Conservation (phyloP, 2,797 vertebrate genomes). For the Botia almorhae region DNA sequence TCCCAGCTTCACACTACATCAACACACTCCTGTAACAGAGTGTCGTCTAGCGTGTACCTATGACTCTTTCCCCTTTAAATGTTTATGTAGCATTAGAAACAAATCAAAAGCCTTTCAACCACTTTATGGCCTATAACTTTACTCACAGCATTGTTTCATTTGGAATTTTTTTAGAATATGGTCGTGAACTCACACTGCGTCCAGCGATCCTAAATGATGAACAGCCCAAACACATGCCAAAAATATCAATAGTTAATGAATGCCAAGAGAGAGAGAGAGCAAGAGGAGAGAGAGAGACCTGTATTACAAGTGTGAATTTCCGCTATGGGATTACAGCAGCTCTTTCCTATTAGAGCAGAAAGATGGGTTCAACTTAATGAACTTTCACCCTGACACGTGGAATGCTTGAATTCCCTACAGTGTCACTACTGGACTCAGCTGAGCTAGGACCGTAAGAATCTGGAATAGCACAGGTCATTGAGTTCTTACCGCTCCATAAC, state of each 20-base stretch:
- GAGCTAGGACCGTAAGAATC: not conserved
- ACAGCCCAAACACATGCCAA: slow-evolving; percentile 53
- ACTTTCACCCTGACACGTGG: slow-evolving; percentile 47
- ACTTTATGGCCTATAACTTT: not conserved
- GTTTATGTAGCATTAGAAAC: slow-evolving; percentile 24
- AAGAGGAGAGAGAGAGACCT: slow-evolving; percentile 12
- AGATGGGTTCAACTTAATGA: slow-evolving; percentile 43
- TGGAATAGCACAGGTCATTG: not conserved
- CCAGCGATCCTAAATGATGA: slow-evolving; percentile 50
- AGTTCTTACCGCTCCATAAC: not conserved
- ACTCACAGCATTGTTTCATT: slow-evolving; percentile 26
- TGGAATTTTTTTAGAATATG: slow-evolving; percentile 49
- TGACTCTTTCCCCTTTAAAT: not conserved
- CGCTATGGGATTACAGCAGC: slow-evolving; percentile 45
- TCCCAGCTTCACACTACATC: not conserved
- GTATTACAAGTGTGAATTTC: slow-evolving; percentile 19
- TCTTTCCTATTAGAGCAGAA: slow-evolving; percentile 47
- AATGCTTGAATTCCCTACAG: slow-evolving; percentile 44
- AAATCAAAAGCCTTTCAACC: not conserved
- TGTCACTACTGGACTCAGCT: not conserved
- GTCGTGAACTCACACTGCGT: slow-evolving; percentile 43
- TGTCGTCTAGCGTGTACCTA: not conserved
- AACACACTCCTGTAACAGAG: not conserved
- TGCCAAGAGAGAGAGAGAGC: slow-evolving; percentile 27
- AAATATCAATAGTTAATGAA: slow-evolving; percentile 53